Base-by-base conservation (phyloP, 2,113 vertebrate genomes). In the Eonycteris spelaea region DNA sequence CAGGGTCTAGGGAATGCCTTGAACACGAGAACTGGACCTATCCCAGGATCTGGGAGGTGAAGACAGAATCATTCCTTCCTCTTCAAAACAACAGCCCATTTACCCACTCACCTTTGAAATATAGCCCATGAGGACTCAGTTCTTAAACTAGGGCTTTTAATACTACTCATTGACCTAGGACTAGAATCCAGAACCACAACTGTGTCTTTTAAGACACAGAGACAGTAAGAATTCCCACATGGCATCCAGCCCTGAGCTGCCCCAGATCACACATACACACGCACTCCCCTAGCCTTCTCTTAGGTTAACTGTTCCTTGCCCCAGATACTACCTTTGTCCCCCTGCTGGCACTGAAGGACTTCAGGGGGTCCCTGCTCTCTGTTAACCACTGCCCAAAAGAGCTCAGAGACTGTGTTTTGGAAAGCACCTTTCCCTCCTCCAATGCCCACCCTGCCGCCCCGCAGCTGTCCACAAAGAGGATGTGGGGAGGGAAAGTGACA, bases 391-490 rank as follows among this genome's bases (percentile, higher is more conserved):
- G 83, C 87, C 75, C 94, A 63, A 55, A 88, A 80, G 67, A 75
- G 55, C 88, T 95, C 40, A n/a, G n/a, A 71, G 73, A 84, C 91
- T 82, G 83, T 85, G 71, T 38, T 79, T 82, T 95, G 78, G 88
- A 94, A 95, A 92, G 80, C 86, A 92, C 92, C 40, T 2, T 63
- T 86, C 87, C 57, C 43, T 93, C 88, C 57, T 71, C 84, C 51
- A 51, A 51, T 1, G 15, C 15, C 15, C 51, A 8, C 48, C 70
- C n/a, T 40, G 40, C 40, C 12, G 83, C 68, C 96, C 85, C 74
- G 35, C 59, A 91, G 89, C 95, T 96, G 86, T 97, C 89, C 65
- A 85, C 85, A 91, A 87, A 92, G 91, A 95, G 35, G 83, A 90
- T 74, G 57, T 78, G 0, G 79, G 78, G 73, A 95, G 55, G 77